Evolutionary conservation across 2,113 vertebrate genomes (phyloP), one percentile per base, ranked within the genome.

Genomic region (Alosa alosa): DNA sequence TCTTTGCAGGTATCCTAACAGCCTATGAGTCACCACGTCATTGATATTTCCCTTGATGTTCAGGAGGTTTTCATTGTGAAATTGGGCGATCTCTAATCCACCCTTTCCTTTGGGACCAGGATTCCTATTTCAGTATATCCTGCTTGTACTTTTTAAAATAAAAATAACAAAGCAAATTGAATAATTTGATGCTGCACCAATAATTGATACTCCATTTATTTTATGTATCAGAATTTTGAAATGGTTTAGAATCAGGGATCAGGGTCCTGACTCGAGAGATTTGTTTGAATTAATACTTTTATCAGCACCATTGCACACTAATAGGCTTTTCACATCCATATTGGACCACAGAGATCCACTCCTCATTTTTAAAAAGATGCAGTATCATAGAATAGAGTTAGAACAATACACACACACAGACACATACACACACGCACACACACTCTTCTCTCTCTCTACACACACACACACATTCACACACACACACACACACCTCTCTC

Each of bases 271-370:
- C 72, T 39, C 31, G 3, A 17, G 72, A 39, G 25, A 78, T 78
- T 78, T 78, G 31, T 39, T 11, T 36, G 72, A 78, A 78, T 36
- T 39, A 36, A 78, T 17, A 39, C 72, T 36, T 78, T 78, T 78
- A 78, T 78, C 72, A 78, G 25, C 72, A 17, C 72, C 72, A 78
- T 36, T 78, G 72, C 72, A 78, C 72, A 78, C 72, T 78, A 78
- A 78, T 36, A 78, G 72, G 72, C 31, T 78, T 78, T 36, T 39
- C n/a, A 0, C 13, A 36, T 39, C 36, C 15, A 22, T 60, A 60
- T 60, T 60, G 55, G 55, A 18, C 72, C 36, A 15, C 72, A 39
- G 72, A 78, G 25, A 78, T 39, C 31, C 4, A 13, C 68, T 78
- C 72, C 31, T 18, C 72, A 78, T 78, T 41, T 44, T 78, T 15